Evolutionary conservation across 2,797 vertebrate species (phyloP).

Genomic region (Sarcoramphus papa): DNA sequence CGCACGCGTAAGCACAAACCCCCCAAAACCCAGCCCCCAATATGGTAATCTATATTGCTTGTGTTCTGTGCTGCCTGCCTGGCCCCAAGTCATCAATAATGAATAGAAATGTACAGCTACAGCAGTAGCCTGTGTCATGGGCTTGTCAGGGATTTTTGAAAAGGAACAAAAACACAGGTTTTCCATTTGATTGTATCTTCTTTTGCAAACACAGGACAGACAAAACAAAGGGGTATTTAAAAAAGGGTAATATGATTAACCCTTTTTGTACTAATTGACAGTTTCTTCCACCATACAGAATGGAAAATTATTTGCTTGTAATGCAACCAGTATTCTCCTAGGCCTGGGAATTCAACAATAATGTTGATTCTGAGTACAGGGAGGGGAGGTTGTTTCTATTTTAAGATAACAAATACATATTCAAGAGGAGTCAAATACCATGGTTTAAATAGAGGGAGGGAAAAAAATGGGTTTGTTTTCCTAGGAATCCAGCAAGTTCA

Average conservation of each 20-base stretch:
- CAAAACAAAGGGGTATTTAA: not conserved
- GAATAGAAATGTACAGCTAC: constrained; percentile 89
- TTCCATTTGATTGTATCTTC: constrained; percentile 79
- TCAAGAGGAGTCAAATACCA: not conserved
- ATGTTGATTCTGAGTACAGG: not conserved
- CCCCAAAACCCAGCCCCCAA: constrained; percentile 47
- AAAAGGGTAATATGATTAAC: constrained; percentile 15
- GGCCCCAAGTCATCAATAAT: constrained; percentile 94
- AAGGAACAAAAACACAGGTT: constrained; percentile 83
- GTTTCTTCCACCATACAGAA: not conserved
- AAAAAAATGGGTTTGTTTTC: not conserved
- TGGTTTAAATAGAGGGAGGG: not conserved
- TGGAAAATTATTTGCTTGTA: not conserved
- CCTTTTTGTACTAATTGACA: not conserved
- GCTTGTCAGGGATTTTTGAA: constrained; percentile 84
- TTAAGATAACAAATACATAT: not conserved
- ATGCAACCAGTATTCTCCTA: not conserved
- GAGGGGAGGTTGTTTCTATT: not conserved
- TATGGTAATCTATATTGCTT: constrained; percentile 86
- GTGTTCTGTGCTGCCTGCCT: constrained; percentile 84
- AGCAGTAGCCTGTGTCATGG: constrained; percentile 80
- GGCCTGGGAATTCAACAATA: constrained; percentile 36
- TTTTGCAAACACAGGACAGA: constrained; percentile 11
- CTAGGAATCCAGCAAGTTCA: not conserved
- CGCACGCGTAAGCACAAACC: not conserved